These are phyloP conservation scores for Harpalus rubripes DNA, from an alignment of 2,888 invertebrate genomes.

Conservation along the genomic window DNA sequence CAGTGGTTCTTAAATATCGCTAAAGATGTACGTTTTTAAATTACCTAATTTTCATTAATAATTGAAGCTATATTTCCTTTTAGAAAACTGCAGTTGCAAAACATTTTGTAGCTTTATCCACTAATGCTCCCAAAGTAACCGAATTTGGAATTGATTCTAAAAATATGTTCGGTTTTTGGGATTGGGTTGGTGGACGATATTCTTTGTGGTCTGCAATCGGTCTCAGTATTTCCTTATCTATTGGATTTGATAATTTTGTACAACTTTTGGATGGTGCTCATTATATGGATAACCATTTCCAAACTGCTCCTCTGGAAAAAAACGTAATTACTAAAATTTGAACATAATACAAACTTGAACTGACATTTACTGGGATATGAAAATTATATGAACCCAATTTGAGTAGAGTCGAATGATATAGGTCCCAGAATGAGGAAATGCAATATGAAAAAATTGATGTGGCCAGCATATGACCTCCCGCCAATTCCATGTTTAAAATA, in stretches of 20 bases:
- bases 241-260: slow-evolving; percentile 97
- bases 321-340: slow-evolving; percentile 84
- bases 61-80: slow-evolving; percentile 71
- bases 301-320: slow-evolving; percentile 89
- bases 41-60: neutral
- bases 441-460: too few relatives aligned
- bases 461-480: too few relatives aligned
- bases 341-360: too few relatives aligned
- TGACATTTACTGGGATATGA: too few relatives aligned
- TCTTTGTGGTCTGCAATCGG: slow-evolving; percentile 99
- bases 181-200: slow-evolving; percentile 99
- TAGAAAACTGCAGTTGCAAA: slow-evolving; percentile 92
- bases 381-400: too few relatives aligned
- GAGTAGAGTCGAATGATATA: too few relatives aligned
- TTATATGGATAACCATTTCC: slow-evolving; percentile 96
- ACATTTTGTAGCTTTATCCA: slow-evolving; percentile 99
- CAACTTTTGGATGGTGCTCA: slow-evolving; percentile 94
- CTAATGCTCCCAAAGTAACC: slow-evolving; percentile 95
- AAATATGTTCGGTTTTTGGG: slow-evolving; percentile 99
- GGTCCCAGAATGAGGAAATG: too few relatives aligned
- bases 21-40: slow-evolving; percentile 85
- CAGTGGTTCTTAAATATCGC: slow-evolving; percentile 93
- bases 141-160: slow-evolving; percentile 98
- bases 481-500: too few relatives aligned
- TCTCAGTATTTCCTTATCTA: slow-evolving; percentile 93